Conservation (phyloP, 2,113 vertebrate genomes). For the Ascaphus truei region DNA sequence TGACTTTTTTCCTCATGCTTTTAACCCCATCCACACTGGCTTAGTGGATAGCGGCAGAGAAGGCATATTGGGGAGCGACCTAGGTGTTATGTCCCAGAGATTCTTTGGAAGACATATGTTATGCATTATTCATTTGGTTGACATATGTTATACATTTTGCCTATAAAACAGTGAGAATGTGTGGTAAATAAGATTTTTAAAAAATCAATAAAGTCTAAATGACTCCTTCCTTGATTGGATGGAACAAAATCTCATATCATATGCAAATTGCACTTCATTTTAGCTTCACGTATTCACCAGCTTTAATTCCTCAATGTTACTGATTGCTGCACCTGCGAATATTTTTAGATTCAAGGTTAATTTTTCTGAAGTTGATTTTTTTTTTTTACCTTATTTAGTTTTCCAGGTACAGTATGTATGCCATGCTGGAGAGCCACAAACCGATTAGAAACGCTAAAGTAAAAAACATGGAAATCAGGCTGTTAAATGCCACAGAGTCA, state of each 20-base stretch:
- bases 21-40: too few relatives aligned
- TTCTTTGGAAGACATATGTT: too few relatives aligned
- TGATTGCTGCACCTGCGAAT: conserved; percentile 11
- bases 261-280: conserved; percentile 7
- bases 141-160: too few relatives aligned
- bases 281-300: background rate
- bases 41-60: too few relatives aligned
- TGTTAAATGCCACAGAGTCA: background rate
- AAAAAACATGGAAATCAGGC: background rate
- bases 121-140: too few relatives aligned
- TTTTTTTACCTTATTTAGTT: background rate
- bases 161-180: too few relatives aligned
- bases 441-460: background rate
- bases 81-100: too few relatives aligned
- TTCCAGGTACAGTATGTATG: background rate
- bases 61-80: too few relatives aligned
- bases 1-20: too few relatives aligned
- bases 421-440: too few relatives aligned
- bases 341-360: background rate
- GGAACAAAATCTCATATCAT: background rate
- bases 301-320: background rate
- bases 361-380: background rate
- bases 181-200: too few relatives aligned
- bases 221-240: background rate
- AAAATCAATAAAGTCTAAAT: too few relatives aligned